These are phyloP conservation scores for Argyra leucocephala DNA, from an alignment of 2,888 invertebrate genomes.

Conservation along the genomic window DNA sequence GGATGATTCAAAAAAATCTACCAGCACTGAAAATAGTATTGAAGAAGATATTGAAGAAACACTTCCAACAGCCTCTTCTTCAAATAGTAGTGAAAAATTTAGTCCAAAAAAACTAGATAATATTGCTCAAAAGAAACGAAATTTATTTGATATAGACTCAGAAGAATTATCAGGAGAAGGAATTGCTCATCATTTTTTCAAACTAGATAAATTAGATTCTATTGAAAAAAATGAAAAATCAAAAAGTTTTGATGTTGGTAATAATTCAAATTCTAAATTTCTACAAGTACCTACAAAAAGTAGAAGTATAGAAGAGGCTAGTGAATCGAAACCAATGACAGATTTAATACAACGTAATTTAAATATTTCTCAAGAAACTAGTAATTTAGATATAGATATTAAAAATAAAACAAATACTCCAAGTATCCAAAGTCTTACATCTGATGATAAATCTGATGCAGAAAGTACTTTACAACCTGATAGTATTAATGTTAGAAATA, in stretches of 20 bases:
- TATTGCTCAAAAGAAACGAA: constrained; percentile 17
- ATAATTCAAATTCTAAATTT: constrained; percentile 26
- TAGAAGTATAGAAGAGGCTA: not conserved
- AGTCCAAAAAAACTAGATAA: constrained; percentile 12
- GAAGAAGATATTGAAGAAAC: constrained; percentile 39
- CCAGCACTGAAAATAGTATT: constrained; percentile 33
- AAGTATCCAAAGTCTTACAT: not conserved
- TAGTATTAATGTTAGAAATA: not conserved
- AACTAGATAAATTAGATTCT: constrained; percentile 22
- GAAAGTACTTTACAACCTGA: not conserved
- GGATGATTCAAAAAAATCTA: constrained; percentile 15
- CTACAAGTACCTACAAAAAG: not conserved
- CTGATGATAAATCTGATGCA: not conserved
- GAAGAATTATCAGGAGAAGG: constrained; percentile 38
- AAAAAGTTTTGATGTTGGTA: constrained; percentile 23
- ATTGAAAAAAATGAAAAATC: constrained; percentile 22
- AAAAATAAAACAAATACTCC: too few relatives aligned
- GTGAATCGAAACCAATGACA: not conserved
- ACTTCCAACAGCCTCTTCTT: constrained; percentile 15
- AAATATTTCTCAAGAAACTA: not conserved
- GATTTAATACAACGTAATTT: not conserved
- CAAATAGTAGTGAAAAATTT: not conserved
- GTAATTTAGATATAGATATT: not conserved
- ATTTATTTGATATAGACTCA: constrained; percentile 23
- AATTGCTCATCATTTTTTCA: constrained; percentile 38